Conservation (phyloP, 30 jellyfish, hydroid and myxozoan species). For the Nemopilema nomurai region DNA sequence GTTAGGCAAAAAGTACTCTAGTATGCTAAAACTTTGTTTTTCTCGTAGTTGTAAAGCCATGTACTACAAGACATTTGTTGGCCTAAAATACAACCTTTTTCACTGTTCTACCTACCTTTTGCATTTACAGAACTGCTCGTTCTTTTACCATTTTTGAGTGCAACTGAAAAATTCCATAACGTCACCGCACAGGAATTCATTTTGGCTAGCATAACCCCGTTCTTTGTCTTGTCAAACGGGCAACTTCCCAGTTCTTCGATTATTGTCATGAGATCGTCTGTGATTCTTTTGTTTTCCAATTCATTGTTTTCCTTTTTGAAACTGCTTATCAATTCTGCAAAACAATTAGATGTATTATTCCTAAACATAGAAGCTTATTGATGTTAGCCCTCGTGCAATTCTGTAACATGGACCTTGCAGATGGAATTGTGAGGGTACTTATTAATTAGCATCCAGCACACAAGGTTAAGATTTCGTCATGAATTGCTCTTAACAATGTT, state of each 20-base stretch:
- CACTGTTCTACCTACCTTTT: constrained; percentile 49
- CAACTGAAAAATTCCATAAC: constrained; percentile 78
- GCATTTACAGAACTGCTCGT: constrained; percentile 59
- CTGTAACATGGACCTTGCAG: too few species aligned
- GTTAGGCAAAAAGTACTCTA: too few species aligned
- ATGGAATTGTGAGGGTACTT: too few species aligned
- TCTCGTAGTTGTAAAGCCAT: too few species aligned
- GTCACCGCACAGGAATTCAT: constrained; percentile 67
- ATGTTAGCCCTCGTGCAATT: background rate
- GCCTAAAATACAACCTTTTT: too few species aligned
- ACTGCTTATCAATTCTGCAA: constrained; percentile 11
- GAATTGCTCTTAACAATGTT: too few species aligned
- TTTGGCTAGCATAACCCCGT: constrained; percentile 35
- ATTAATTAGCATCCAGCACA: too few species aligned
- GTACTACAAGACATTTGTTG: too few species aligned
- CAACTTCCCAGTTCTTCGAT: background rate
- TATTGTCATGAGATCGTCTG: constrained; percentile 8
- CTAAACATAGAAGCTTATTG: background rate
- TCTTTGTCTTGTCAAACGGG: constrained; percentile 11
- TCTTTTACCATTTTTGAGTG: constrained; percentile 67
- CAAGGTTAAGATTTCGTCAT: too few species aligned
- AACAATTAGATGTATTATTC: background rate
- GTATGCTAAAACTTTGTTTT: too few species aligned
- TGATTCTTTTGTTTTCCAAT: background rate
- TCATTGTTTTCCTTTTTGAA: constrained; percentile 16